Evolutionary conservation across 2,113 vertebrate genomes (phyloP).

Genomic region (Hypanus sabinus): DNA sequence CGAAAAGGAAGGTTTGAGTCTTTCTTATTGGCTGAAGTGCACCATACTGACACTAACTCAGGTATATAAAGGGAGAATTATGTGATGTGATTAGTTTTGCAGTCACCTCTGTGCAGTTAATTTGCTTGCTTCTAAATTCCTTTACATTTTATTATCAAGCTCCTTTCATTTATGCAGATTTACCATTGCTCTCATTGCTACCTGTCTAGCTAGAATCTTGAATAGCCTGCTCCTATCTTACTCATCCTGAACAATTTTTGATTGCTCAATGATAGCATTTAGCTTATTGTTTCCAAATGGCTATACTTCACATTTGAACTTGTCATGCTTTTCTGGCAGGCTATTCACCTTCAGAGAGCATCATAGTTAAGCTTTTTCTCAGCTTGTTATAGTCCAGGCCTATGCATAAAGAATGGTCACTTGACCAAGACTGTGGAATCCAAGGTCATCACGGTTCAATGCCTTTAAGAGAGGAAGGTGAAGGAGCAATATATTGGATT

Average conservation of each 20-base stretch:
- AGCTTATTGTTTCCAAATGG: not conserved
- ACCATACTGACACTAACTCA: not conserved
- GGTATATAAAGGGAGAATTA: not conserved
- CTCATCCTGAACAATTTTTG: no score
- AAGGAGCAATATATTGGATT: conserved; percentile 23
- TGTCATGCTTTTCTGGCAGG: not conserved
- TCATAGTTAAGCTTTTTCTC: not conserved
- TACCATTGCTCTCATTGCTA: not conserved
- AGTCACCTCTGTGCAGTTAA: not conserved
- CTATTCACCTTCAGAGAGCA: not conserved
- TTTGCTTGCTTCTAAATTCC: not conserved
- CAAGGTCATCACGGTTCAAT: not conserved
- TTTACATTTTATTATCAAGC: not conserved
- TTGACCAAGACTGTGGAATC: not conserved
- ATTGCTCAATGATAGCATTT: no score
- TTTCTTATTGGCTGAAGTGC: not conserved
- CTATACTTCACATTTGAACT: not conserved
- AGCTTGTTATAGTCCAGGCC: not conserved
- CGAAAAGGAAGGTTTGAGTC: not conserved
- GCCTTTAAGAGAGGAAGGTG: not conserved
- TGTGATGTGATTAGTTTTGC: not conserved
- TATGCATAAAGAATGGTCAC: not conserved
- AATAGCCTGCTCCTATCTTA: not conserved
- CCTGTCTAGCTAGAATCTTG: not conserved
- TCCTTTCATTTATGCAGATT: not conserved